phyloP scores from a whole-genome alignment of 2,888 invertebrate genomes.

The Macaria notata region DNA sequence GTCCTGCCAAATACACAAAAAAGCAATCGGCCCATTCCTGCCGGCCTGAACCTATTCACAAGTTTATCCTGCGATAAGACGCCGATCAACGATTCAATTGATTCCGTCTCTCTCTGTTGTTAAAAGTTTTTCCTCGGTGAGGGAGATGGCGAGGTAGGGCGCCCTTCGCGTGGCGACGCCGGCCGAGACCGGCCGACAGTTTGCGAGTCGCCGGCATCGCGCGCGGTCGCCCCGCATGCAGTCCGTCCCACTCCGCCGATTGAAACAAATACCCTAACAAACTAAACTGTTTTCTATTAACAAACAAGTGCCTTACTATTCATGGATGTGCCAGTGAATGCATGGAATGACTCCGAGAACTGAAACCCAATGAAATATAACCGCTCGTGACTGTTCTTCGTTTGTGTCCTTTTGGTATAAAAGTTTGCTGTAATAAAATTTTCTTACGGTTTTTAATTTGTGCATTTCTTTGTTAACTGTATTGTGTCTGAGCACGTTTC shows the following conservation, averaged over 20 bases:
- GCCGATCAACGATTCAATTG: constrained; percentile 53
- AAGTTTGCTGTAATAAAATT: constrained; percentile 59
- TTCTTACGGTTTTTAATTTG: constrained; percentile 52
- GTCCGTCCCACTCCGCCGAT: constrained; percentile 67
- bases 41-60: constrained; percentile 75
- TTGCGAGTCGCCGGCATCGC: constrained; percentile 79
- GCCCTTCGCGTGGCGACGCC: constrained; percentile 70
- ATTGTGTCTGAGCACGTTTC: constrained; percentile 62
- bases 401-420: constrained; percentile 79
- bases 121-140: constrained; percentile 53
- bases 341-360: constrained; percentile 65
- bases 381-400: constrained; percentile 60
- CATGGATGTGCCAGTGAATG: constrained; percentile 77
- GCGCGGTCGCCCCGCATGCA: constrained; percentile 71
- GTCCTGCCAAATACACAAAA: constrained; percentile 75
- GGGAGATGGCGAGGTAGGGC: constrained; percentile 74
- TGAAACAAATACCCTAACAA: constrained; percentile 59
- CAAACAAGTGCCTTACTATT: constrained; percentile 75
- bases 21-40: constrained; percentile 69
- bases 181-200: constrained; percentile 73
- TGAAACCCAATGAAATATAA: constrained; percentile 55
- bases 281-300: constrained; percentile 62
- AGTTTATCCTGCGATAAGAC: constrained; percentile 78
- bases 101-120: constrained; percentile 57
- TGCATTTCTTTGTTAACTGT: constrained; percentile 62